Evolutionary conservation across 2,797 vertebrate species (phyloP).

Genomic region (Lindbergichthys nudifrons): DNA sequence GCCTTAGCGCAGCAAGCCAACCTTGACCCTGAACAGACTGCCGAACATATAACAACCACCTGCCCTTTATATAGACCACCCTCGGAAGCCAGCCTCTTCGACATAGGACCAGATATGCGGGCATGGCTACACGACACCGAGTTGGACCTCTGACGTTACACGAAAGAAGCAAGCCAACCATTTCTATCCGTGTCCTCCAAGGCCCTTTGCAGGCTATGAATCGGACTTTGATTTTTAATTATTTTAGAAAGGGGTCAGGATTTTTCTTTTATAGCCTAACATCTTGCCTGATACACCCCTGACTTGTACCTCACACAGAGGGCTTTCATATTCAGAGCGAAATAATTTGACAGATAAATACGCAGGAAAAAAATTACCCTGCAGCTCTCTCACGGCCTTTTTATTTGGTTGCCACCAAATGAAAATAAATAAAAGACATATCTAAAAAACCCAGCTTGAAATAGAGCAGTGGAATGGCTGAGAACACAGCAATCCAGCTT

Average conservation of each 20-base stretch:
- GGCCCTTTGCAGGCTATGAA: background rate
- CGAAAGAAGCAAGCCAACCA: background rate
- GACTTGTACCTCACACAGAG: conserved; percentile 3
- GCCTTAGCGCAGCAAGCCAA: background rate
- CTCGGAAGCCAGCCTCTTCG: no score
- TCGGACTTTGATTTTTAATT: background rate
- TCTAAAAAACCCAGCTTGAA: conserved; percentile 26
- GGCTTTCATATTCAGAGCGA: conserved; percentile 15
- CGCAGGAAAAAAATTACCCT: conserved; percentile 5
- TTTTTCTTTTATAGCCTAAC: background rate
- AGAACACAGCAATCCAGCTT: conserved; percentile 5
- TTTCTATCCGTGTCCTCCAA: background rate
- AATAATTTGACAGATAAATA: conserved; percentile 21
- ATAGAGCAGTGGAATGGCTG: conserved; percentile 26
- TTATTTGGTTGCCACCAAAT: conserved; percentile 51
- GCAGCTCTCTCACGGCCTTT: conserved; percentile 54
- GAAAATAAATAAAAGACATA: conserved; percentile 44
- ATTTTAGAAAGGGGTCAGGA: background rate
- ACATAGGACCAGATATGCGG: no score
- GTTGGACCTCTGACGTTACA: no score
- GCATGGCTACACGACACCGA: no score
- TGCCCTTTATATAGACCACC: no score
- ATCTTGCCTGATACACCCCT: background rate
- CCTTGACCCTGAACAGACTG: no score
- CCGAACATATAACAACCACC: no score